Percentiles rank a stretch among this genome's conserved stretches.
These are phyloP conservation scores for Cheilosia pagana DNA, from an alignment of 2,888 invertebrate species.

Conservation along the genomic window DNA sequence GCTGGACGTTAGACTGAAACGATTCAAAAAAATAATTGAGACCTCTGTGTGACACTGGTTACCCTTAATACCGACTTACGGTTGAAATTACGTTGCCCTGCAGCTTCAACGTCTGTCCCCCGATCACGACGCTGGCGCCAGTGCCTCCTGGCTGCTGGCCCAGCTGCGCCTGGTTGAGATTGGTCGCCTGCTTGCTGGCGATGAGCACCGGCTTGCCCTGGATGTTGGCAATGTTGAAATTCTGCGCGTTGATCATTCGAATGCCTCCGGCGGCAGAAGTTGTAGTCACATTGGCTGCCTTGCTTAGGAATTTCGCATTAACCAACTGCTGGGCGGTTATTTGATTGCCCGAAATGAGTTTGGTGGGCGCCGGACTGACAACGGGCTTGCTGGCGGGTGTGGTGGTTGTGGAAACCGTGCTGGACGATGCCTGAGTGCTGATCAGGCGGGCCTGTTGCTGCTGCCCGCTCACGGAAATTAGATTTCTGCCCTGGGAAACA, in stretches of 20 bases:
- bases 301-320: conserved; percentile 84
- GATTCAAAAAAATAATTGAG: background rate
- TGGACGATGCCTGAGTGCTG: conserved; percentile 77
- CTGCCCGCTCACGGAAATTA: conserved; percentile 81
- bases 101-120: conserved; percentile 82
- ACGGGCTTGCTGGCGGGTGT: conserved; percentile 66
- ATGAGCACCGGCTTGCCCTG: conserved; percentile 86
- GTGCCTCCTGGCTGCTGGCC: conserved; percentile 82
- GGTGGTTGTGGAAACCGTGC: conserved; percentile 62
- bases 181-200: conserved; percentile 82
- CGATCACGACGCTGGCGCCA: conserved; percentile 82
- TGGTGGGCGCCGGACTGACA: conserved; percentile 66
- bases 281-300: conserved; percentile 76
- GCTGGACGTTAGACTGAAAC: conserved; percentile 76
- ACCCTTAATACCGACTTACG: conserved; percentile 69
- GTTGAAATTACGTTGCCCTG: conserved; percentile 80
- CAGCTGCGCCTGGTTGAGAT: conserved; percentile 80
- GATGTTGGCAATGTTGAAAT: conserved; percentile 84
- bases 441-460: conserved; percentile 79
- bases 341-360: conserved; percentile 76
- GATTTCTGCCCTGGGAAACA: conserved; percentile 84
- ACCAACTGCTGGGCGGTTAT: conserved; percentile 82
- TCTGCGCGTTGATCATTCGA: conserved; percentile 84
- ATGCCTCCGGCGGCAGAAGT: conserved; percentile 78
- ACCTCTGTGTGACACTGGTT: background rate